Percentiles rank a stretch among this genome's conserved stretches.
These are phyloP conservation scores for Adelognathus sp. DNA, from an alignment of 2,888 invertebrate genomes.

Conservation along the genomic window DNA sequence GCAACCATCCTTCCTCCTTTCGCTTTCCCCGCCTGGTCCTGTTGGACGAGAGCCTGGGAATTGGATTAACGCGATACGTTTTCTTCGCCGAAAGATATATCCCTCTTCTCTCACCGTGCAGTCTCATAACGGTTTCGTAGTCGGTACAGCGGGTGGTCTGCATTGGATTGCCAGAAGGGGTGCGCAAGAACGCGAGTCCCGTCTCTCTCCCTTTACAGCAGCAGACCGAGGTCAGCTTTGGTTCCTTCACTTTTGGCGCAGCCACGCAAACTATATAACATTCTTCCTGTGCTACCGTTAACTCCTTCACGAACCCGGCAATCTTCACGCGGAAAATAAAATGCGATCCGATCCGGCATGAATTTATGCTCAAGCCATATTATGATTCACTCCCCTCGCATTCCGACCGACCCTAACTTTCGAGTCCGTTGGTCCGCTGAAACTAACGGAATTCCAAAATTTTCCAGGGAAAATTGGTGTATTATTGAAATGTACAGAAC, in stretches of 20 bases:
- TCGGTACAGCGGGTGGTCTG: constrained; percentile 5
- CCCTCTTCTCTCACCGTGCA: constrained; percentile 40
- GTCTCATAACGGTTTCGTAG: constrained; percentile 32
- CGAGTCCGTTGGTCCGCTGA: too few relatives aligned
- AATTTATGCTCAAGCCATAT: too few relatives aligned
- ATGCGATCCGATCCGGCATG: too few relatives aligned
- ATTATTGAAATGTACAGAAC: too few relatives aligned
- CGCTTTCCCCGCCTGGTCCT: constrained; percentile 7
- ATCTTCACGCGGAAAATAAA: too few relatives aligned
- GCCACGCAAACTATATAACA: not conserved
- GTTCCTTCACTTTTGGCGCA: constrained; percentile 42
- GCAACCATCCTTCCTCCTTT: not conserved
- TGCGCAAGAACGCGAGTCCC: constrained; percentile 39
- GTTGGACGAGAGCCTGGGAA: constrained; percentile 51
- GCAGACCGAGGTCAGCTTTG: not conserved
- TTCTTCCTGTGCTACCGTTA: not conserved
- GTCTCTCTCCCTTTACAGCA: constrained; percentile 20
- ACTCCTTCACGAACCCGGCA: not conserved
- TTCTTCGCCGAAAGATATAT: constrained; percentile 56
- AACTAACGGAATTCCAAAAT: too few relatives aligned
- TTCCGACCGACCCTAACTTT: too few relatives aligned
- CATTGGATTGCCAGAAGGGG: constrained; percentile 48
- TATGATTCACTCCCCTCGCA: too few relatives aligned
- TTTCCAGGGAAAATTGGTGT: too few relatives aligned
- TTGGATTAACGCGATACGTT: constrained; percentile 63